Base-by-base conservation (phyloP, 2,888 invertebrate species). In the Corythucha ciliata region DNA sequence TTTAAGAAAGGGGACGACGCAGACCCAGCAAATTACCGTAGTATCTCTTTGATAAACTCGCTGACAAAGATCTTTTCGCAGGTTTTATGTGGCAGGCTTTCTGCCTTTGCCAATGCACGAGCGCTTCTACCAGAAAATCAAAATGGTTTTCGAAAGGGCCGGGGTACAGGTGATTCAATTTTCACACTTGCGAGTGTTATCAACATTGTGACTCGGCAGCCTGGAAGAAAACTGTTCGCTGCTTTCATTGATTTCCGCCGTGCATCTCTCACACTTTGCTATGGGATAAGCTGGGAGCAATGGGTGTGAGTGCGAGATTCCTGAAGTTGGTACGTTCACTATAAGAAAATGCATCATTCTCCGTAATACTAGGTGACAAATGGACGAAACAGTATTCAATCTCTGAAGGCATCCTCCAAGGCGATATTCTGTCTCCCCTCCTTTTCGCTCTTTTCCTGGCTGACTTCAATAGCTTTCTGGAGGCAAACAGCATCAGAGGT, bases 241-340 rank as follows among this genome's bases (percentile, higher is more conserved):
- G 12, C 34, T 7, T 47, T 47, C 22, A 36, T 47, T 18, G 47
- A 47, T 36, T 47, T 47, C n/a, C 14, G 36, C 18, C 16, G 47
- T 3, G 47, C 47, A 12, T 47, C 6, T 8, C 14, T 5, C 47
- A 47, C 24, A 24, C 16, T 8, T 10, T 20, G 4, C 8, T 47
- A 12, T 47, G 34, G 36, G 18, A n/a, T 5, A 47, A 47, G 22
- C 10, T 47, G 4, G 24, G 22, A 4, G 24, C 8, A 16, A 10
- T 34, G 4, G 47, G 47, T 3, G 2, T 47, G 8, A 47, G 47
- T 21, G 22, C 36, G 6, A 47, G 18, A 20, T n/a, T 47, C 12
- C 16, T 36, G 5, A 34, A 25, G 4, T 21, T 47, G n/a, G 10
- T 47, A 12, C 16, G 14, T 14, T 3, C 24, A 12, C 36, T 47